Evolutionary conservation across 2,888 invertebrate species (phyloP), one percentile per base, ranked within the genome.

Genomic region (Ceraclea dissimilis): DNA sequence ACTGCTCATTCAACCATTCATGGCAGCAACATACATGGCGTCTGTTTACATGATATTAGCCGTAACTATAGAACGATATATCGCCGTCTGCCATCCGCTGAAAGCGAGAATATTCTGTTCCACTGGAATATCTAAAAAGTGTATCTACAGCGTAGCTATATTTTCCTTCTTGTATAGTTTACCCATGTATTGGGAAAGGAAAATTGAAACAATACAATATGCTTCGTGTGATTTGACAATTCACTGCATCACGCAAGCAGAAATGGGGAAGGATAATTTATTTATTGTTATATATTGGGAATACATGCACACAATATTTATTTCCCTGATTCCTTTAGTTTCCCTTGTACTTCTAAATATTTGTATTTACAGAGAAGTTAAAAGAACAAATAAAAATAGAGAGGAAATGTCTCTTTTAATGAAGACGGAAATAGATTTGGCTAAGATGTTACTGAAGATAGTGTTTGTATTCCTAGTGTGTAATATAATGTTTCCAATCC

Each of bases 361-460:
- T n/a, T 49, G 49, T 20, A 49, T 49, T n/a, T 49, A 19, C n/a
- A 49, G 22, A 22, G 49, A 21, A 26, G 26, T 49, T 8, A 49
- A n/a, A n/a, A 49, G n/a, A 26, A 11, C 49, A 22, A 49, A 49
- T 17, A 49, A 49, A 11, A 21, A 26, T n/a, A 21, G 49, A 49
- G 49, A 49, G 19, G 22, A 22, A 22, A 17, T 49, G 49, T 19
- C 49, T 10, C 10, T 2, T 4, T 13, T 26, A n/a, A 21, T 19
- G 17, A 49, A 49, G 20, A 26, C 22, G 5, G 49, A 49, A 16
- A 49, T 49, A 5, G 49, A 49, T 49, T 20, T 49, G n/a, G 49
- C 49, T 5, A 49, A 17, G 17, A 49, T 49, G 49, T 26, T 49
- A n/a, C 26, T 49, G 2, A 5, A 16, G 5, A 10, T 49, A n/a